These are phyloP conservation scores for Enteromius fasciolatus DNA, from an alignment of 2,797 vertebrate species.

Conservation along the genomic window DNA sequence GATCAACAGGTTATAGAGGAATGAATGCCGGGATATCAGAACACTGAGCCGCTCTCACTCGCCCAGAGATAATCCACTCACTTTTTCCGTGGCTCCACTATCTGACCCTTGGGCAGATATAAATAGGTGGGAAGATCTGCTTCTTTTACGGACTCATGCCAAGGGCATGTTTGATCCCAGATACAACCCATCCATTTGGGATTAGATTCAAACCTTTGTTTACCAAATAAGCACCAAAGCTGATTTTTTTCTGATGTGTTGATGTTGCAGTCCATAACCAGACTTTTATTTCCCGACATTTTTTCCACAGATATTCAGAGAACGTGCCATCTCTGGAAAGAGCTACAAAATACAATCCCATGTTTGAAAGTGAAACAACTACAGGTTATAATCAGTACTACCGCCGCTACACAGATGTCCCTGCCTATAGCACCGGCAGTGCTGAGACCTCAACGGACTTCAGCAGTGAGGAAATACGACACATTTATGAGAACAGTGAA, in stretches of 20 bases:
- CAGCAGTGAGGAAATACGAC: conserved; percentile 81
- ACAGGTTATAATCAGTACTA: conserved; percentile 77
- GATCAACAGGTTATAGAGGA: conserved; percentile 35
- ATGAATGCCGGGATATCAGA: neutral
- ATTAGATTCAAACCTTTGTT: neutral
- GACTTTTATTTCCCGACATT: neutral
- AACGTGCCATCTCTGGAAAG: conserved; percentile 82
- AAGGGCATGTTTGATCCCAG: neutral
- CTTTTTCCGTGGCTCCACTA: conserved; percentile 44
- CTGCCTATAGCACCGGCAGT: conserved; percentile 71
- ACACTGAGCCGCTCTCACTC: conserved; percentile 11
- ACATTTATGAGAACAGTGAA: conserved; percentile 82
- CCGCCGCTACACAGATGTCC: conserved; percentile 75
- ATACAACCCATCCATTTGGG: neutral
- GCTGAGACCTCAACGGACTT: conserved; percentile 74
- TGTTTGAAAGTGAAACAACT: conserved; percentile 79
- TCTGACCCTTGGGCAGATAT: conserved; percentile 35
- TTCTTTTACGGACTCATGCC: neutral
- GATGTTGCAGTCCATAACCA: neutral
- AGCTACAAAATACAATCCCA: conserved; percentile 83
- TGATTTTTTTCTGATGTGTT: neutral
- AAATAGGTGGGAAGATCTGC: conserved; percentile 26
- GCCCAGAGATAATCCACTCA: conserved; percentile 45
- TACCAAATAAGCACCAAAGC: neutral
- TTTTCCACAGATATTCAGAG: conserved; percentile 75